These are phyloP conservation scores for Atractosteus spatula DNA, from an alignment of 2,113 vertebrate species.

Conservation along the genomic window DNA sequence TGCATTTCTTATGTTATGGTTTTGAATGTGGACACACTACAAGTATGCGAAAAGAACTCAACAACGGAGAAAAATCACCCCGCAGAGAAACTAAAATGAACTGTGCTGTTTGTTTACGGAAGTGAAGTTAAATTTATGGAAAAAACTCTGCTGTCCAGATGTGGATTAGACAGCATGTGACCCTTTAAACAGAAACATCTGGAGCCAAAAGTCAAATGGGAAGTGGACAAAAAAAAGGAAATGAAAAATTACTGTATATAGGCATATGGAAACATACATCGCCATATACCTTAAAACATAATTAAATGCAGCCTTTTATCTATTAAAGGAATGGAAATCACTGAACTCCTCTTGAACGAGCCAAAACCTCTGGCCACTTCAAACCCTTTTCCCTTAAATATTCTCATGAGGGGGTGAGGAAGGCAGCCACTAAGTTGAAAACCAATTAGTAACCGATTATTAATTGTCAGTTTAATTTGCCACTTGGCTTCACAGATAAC, in stretches of 20 bases:
- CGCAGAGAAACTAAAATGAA: not conserved
- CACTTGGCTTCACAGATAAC: too few species aligned
- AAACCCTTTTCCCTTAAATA: not conserved
- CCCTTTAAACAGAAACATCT: conserved; percentile 31
- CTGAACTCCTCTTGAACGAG: not conserved
- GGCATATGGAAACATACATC: not conserved
- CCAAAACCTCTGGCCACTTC: not conserved
- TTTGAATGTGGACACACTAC: too few species aligned
- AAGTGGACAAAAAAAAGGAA: conserved; percentile 15
- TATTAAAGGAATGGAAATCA: not conserved
- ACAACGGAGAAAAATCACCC: not conserved
- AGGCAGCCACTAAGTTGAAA: not conserved
- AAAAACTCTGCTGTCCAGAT: conserved; percentile 16
- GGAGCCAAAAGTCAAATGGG: conserved; percentile 9
- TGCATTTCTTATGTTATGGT: too few species aligned
- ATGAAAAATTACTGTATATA: conserved; percentile 9
- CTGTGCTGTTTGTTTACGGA: conserved; percentile 12
- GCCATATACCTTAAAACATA: not conserved
- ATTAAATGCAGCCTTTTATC: conserved; percentile 12
- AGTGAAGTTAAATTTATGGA: conserved; percentile 17
- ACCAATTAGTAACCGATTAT: too few species aligned
- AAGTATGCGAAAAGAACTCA: not conserved
- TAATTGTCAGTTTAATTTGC: too few species aligned
- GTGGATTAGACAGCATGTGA: not conserved
- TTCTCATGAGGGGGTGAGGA: not conserved